phyloP scores from a whole-genome alignment of 1,140 invertebrate species.

The Archivesica marissinica region DNA sequence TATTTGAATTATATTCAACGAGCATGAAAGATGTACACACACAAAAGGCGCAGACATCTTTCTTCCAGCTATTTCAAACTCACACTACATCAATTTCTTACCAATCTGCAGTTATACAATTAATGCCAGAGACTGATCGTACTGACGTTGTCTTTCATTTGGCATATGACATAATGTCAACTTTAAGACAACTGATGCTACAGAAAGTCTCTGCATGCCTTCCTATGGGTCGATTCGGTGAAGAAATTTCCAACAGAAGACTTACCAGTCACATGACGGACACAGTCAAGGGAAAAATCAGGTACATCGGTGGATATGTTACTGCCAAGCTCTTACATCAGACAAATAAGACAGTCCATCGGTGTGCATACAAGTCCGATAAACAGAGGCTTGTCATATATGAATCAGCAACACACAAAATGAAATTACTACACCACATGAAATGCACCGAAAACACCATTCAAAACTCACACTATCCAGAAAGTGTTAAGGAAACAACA shows the following conservation, averaged over 20 bases:
- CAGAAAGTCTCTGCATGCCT: conserved; percentile 12
- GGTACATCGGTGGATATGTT: conserved; percentile 33
- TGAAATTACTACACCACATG: conserved; percentile 29
- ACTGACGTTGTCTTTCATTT: conserved; percentile 11
- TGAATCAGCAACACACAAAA: conserved; percentile 10
- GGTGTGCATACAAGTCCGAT: conserved; percentile 8
- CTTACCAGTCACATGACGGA: conserved; percentile 17
- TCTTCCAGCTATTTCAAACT: conserved; percentile 21
- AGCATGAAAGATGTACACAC: conserved; percentile 5
- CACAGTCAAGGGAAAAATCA: conserved; percentile 29
- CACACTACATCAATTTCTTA: conserved; percentile 15
- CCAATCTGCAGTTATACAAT: conserved; percentile 8
- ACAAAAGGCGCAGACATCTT: conserved; percentile 16
- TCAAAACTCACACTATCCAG: background rate
- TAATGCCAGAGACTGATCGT: conserved; percentile 25
- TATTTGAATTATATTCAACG: background rate
- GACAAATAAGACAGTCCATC: conserved; percentile 1
- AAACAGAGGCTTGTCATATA: background rate
- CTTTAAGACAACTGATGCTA: conserved; percentile 9
- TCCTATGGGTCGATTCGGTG: background rate
- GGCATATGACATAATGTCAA: conserved; percentile 38
- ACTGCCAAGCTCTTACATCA: conserved; percentile 29
- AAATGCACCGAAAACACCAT: conserved; percentile 21
- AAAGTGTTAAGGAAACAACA: background rate
- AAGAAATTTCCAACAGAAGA: conserved; percentile 3